Evolutionary conservation across 2,113 vertebrate species (phyloP), one percentile per base, ranked within the genome.

Genomic region (Camelus bactrianus): DNA sequence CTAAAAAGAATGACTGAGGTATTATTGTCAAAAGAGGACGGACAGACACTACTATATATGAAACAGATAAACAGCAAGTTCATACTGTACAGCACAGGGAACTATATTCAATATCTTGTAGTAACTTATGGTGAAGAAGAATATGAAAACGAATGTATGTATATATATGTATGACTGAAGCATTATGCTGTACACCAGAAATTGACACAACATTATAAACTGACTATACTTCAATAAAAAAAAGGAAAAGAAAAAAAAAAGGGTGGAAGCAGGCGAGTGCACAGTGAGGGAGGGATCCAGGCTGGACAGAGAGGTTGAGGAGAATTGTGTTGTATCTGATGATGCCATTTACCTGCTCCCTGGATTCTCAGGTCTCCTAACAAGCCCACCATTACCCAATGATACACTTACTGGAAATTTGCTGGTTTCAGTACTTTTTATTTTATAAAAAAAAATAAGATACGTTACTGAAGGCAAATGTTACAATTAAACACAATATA

Each of bases 401-500:
- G 26, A 94, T 16, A n/a, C 10, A 3, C 50, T 93, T 32, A 72
- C 0, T 76, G 15, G n/a, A 92, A 97, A 76, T 73, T 19, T 62
- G 17, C 46, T 80, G 7, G 22, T 79, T 50, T 79, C 89, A 52
- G 46, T 38, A 58, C 50, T 89, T 91, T 89, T 80, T 46, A 70
- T 81, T 95, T 86, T 86, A 62, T 52, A 69, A 75, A 60, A 58
- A 82, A 42, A 42, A 42, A 42, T 42, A 42, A 42, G 38, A 58
- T 32, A 20, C 24, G 56, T 48, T 80, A 76, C 26, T 67, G 15
- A 35, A 58, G 77, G 10, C 17, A 93, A 30, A 81, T 89, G 16
- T 79, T 93, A 42, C 54, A 73, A 93, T 94, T 75, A 85, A 93
- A 70, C 17, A 30, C 50, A 73, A 48, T 95, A 20, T 72, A 86